Conservation (phyloP, 2,113 vertebrate species). For the Urocitellus parryii region DNA sequence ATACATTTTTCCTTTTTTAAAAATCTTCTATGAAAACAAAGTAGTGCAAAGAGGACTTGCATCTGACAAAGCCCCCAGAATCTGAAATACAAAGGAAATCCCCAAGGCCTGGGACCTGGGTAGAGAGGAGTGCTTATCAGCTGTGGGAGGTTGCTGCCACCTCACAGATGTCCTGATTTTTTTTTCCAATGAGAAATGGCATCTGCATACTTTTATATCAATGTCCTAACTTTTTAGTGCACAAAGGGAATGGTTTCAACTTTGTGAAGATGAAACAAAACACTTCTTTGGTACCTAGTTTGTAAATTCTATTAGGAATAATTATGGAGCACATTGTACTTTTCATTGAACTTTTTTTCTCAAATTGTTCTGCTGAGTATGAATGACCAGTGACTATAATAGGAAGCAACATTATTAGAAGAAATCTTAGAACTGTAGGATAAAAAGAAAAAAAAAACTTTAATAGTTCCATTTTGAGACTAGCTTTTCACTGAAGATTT, state of each 20-base stretch:
- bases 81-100: neutral
- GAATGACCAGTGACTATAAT: neutral
- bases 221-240: neutral
- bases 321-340: neutral
- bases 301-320: neutral
- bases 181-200: neutral
- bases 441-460: neutral
- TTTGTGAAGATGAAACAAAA: neutral
- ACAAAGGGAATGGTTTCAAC: neutral
- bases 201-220: neutral
- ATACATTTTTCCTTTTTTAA: neutral
- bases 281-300: neutral
- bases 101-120: rapidly evolving
- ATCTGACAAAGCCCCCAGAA: neutral
- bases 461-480: neutral
- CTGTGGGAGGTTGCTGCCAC: neutral
- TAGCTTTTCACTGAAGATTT: neutral
- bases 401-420: neutral
- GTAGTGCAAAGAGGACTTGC: neutral
- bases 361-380: neutral
- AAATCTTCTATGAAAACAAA: neutral
- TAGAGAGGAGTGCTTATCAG: neutral
- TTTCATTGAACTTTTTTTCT: neutral
- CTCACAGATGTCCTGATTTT: neutral
- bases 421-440: neutral